These are phyloP conservation scores for fruit fly (Drosophila melanogaster) DNA, from an alignment of 1,140 invertebrate genomes.

Conservation along the genomic window DNA sequence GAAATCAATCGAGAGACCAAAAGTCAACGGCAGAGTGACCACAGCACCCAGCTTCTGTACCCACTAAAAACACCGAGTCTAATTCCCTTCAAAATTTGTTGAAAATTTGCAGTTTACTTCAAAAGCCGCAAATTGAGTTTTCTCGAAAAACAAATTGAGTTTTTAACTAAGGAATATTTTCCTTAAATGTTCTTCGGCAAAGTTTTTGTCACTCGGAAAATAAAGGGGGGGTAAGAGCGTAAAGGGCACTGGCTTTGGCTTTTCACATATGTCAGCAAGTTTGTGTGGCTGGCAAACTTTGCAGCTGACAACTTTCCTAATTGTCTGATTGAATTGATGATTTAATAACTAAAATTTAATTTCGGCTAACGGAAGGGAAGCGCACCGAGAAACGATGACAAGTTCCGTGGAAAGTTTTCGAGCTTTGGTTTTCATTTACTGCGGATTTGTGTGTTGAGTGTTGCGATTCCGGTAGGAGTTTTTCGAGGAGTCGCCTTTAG, in stretches of 20 bases:
- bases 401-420: conserved; percentile 55
- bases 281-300: conserved; percentile 67
- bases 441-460: conserved; percentile 69
- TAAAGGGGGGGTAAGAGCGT: not conserved
- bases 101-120: conserved; percentile 29
- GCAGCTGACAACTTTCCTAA: conserved; percentile 75
- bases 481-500: conserved; percentile 39
- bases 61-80: not conserved
- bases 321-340: conserved; percentile 84
- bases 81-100: conserved; percentile 7
- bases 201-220: conserved; percentile 40
- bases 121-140: conserved; percentile 57
- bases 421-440: conserved; percentile 63
- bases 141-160: conserved; percentile 57
- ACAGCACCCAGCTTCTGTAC: conserved; percentile 14
- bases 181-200: conserved; percentile 52
- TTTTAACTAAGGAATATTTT: conserved; percentile 56
- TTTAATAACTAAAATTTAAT: conserved; percentile 84
- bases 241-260: conserved; percentile 39
- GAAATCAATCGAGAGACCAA: conserved; percentile 63
- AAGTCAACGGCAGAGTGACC: conserved; percentile 16
- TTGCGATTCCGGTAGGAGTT: conserved; percentile 52
- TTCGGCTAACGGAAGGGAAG: conserved; percentile 28
- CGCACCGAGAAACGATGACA: conserved; percentile 12
- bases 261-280: conserved; percentile 70